These are phyloP conservation scores for Strigops habroptila DNA, from an alignment of 2,113 vertebrate genomes.

Conservation along the genomic window DNA sequence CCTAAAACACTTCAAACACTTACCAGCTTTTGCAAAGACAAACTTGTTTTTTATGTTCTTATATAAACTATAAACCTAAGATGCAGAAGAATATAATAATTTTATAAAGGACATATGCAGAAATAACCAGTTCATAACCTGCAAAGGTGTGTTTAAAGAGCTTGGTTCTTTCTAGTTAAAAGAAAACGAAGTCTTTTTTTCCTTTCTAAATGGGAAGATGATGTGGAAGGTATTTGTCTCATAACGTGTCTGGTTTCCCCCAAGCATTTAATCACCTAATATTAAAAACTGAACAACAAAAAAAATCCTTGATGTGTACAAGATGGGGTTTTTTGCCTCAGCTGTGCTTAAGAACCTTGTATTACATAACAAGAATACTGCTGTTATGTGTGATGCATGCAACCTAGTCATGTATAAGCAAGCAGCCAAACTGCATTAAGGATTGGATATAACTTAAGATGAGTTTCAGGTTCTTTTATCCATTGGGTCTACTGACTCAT, in stretches of 20 bases:
- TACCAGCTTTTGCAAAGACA: neutral
- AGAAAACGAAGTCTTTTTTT: neutral
- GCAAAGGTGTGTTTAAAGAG: neutral
- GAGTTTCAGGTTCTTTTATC: neutral
- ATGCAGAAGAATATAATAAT: neutral
- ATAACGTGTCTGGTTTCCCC: fast-evolving
- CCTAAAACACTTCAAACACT: neutral
- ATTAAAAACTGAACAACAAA: neutral
- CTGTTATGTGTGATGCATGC: neutral
- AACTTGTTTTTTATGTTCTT: neutral
- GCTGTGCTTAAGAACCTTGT: neutral
- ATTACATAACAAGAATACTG: neutral
- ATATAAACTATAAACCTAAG: neutral
- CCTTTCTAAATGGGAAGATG: neutral
- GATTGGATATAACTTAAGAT: neutral
- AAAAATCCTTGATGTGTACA: neutral
- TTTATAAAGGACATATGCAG: neutral
- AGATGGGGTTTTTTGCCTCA: neutral
- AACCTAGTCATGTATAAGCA: neutral
- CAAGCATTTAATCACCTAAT: neutral
- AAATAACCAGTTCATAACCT: neutral
- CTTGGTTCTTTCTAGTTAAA: neutral
- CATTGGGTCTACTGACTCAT: neutral
- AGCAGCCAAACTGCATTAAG: neutral
- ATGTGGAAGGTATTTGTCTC: neutral